Percentiles rank a stretch among this genome's conserved stretches.
Conservation (phyloP, 2,797 vertebrate genomes). For the Schizopygopsis pylzovi region DNA sequence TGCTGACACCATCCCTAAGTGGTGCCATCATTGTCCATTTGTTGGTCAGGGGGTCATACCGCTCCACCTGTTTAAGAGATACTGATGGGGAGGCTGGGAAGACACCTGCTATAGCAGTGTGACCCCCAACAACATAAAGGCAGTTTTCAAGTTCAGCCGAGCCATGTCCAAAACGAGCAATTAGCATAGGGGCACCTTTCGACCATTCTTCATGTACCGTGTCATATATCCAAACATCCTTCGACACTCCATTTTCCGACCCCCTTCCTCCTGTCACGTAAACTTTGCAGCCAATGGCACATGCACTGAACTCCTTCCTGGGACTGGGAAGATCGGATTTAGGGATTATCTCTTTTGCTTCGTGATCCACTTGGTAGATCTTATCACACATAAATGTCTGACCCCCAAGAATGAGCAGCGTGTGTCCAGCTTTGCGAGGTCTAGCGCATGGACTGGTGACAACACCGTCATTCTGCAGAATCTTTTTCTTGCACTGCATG, state of each 20-base stretch:
- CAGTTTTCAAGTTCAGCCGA: conserved; percentile 91
- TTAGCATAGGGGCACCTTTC: conserved; percentile 93
- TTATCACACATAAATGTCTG: conserved; percentile 98
- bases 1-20: conserved; percentile 90
- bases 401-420: conserved; percentile 90
- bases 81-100: conserved; percentile 93
- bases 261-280: conserved; percentile 92
- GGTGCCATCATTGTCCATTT: conserved; percentile 96
- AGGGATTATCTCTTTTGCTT: conserved; percentile 94
- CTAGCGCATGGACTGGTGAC: conserved; percentile 91
- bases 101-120: conserved; percentile 89
- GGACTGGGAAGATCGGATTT: conserved; percentile 93
- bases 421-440: conserved; percentile 92
- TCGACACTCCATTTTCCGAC: conserved; percentile 92
- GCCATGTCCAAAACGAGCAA: conserved; percentile 93
- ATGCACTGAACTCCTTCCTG: conserved; percentile 94
- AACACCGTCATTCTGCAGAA: conserved; percentile 88
- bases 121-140: conserved; percentile 92
- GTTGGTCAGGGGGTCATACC: conserved; percentile 87
- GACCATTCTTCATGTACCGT: conserved; percentile 93
- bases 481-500: conserved; percentile 89
- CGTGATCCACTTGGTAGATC: conserved; percentile 94
- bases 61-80: conserved; percentile 93
- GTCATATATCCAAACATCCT: conserved; percentile 95
- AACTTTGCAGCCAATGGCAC: conserved; percentile 93